A percentile compares a stretch with the other conserved stretches of the same genome.
Evolutionary conservation across 2,888 invertebrate genomes (phyloP).

Genomic region (Leistus spinibarbis): DNA sequence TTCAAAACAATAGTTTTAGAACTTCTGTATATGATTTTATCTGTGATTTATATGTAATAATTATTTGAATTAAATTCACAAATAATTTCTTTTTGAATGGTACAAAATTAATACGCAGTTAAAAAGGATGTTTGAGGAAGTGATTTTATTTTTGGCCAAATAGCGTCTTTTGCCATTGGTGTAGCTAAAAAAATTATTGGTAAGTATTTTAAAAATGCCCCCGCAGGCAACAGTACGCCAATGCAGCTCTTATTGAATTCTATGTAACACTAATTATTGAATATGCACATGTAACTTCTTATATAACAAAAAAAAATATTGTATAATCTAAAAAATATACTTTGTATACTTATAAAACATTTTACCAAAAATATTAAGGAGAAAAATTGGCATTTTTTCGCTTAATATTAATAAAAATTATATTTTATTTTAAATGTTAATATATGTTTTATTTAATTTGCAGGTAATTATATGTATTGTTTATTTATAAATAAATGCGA

Average conservation of each 20-base stretch:
- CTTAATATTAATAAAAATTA: neutral
- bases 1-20: neutral
- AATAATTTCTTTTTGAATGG: neutral
- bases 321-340: slow-evolving; percentile 20
- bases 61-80: neutral
- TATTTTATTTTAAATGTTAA: neutral
- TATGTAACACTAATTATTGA: neutral
- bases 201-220: neutral
- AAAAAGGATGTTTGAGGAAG: neutral
- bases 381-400: neutral
- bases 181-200: neutral
- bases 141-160: neutral
- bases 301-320: slow-evolving; percentile 7
- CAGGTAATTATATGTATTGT: neutral
- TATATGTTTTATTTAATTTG: neutral
- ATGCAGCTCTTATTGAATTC: neutral
- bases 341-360: slow-evolving; percentile 21
- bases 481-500: neutral
- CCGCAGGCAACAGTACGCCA: neutral
- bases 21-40: neutral
- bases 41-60: neutral
- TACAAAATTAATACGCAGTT: neutral
- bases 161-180: neutral
- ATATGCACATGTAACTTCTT: slow-evolving; percentile 5
- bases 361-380: neutral